Percentiles rank a stretch among this genome's conserved stretches.
These are phyloP conservation scores for Ochotona curzoniae DNA, from an alignment of 2,113 vertebrate genomes.

Conservation along the genomic window DNA sequence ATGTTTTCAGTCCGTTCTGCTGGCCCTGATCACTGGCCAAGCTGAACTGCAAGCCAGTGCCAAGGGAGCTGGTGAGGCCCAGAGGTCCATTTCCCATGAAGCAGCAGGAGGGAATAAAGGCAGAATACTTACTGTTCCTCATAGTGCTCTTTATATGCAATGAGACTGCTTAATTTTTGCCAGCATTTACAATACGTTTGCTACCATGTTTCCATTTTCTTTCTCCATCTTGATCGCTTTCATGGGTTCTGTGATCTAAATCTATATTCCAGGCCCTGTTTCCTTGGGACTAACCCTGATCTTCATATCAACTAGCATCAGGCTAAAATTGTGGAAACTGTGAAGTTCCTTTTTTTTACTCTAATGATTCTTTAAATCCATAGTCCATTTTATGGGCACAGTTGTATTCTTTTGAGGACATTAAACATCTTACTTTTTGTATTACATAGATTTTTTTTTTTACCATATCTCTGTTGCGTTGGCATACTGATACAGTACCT, in stretches of 20 bases:
- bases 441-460: slow-evolving; percentile 27
- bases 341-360: neutral
- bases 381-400: neutral
- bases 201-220: neutral
- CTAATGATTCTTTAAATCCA: slow-evolving; percentile 9
- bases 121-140: neutral
- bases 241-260: neutral
- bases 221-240: neutral
- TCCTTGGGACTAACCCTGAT: neutral
- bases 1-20: neutral
- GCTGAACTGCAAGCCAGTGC: neutral
- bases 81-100: neutral
- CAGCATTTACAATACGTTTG: slow-evolving; percentile 7
- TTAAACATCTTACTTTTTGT: slow-evolving; percentile 25
- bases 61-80: neutral
- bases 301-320: neutral
- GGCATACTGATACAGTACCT: slow-evolving; percentile 10
- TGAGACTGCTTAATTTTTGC: neutral
- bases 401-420: slow-evolving; percentile 37
- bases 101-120: neutral
- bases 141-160: neutral
- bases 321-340: slow-evolving; percentile 10
- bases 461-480: neutral
- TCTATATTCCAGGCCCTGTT: neutral
- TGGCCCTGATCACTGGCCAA: neutral